Percentiles rank a stretch among this genome's conserved stretches.
phyloP scores from a whole-genome alignment of 2,888 invertebrate species.

The Drosophila testacea region DNA sequence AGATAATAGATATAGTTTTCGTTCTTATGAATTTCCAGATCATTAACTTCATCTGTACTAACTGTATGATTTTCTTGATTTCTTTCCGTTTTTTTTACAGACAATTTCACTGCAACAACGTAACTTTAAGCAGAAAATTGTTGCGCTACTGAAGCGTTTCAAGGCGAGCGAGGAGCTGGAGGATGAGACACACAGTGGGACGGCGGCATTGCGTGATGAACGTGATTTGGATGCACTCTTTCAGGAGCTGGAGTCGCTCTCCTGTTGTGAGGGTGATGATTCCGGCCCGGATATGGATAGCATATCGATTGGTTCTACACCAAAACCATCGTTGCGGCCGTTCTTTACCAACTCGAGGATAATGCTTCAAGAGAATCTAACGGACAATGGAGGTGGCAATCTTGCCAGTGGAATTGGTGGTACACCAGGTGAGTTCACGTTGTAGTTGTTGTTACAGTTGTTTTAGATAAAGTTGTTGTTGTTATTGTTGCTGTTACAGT shows the following conservation, averaged over 20 bases:
- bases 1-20: background rate
- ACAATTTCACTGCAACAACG: conserved; percentile 89
- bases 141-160: conserved; percentile 96
- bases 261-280: conserved; percentile 93
- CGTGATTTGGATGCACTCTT: conserved; percentile 97
- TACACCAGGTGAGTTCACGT: conserved; percentile 53
- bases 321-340: conserved; percentile 97
- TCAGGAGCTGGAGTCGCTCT: conserved; percentile 97
- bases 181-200: conserved; percentile 87
- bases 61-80: background rate
- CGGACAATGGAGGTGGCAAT: conserved; percentile 47
- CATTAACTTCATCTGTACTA: background rate
- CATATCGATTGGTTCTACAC: conserved; percentile 98
- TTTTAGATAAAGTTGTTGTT: background rate
- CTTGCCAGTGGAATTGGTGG: conserved; percentile 51
- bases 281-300: conserved; percentile 98
- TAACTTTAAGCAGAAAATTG: conserved; percentile 98
- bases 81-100: conserved; percentile 54
- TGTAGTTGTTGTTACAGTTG: background rate
- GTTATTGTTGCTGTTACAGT: conserved; percentile 9
- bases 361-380: conserved; percentile 87
- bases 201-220: conserved; percentile 89
- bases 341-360: conserved; percentile 97
- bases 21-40: background rate
- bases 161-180: conserved; percentile 96